A percentile compares a stretch with the other conserved stretches of the same genome.
Conservation (phyloP, 2,113 vertebrate genomes). For the Steatornis caripensis region DNA sequence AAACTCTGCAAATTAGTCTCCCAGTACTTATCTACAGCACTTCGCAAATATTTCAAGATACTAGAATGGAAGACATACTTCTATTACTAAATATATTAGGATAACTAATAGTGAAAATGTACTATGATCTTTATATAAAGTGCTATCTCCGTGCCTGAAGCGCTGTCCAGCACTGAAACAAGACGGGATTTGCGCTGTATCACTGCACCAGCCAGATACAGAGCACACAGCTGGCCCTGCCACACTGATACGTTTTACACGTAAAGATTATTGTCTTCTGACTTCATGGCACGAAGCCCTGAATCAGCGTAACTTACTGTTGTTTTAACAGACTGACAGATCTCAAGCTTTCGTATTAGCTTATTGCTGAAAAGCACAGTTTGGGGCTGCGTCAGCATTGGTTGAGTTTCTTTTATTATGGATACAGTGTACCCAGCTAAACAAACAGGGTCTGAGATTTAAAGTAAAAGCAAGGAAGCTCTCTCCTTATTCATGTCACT, state of each 20-base stretch:
- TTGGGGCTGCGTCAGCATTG: neutral
- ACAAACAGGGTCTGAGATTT: neutral
- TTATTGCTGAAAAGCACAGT: neutral
- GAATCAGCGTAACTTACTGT: neutral
- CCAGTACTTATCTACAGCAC: neutral
- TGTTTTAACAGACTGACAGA: neutral
- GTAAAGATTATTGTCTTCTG: neutral
- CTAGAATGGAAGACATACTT: neutral
- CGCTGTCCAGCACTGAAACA: neutral
- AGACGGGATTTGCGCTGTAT: neutral
- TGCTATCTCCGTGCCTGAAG: neutral
- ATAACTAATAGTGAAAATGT: neutral
- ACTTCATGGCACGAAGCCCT: neutral
- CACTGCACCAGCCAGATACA: accelerated
- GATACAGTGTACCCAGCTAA: neutral
- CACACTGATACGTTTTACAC: neutral
- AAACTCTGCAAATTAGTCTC: neutral
- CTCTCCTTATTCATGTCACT: neutral
- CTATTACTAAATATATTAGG: neutral
- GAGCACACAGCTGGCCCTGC: neutral
- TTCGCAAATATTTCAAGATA: neutral
- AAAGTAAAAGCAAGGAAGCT: neutral
- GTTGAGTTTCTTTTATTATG: neutral
- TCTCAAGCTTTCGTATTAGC: neutral
- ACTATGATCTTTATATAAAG: neutral